A percentile compares a stretch with the other conserved stretches of the same genome.
Conservation (phyloP, 1,140 invertebrate species). For the Popillia japonica region DNA sequence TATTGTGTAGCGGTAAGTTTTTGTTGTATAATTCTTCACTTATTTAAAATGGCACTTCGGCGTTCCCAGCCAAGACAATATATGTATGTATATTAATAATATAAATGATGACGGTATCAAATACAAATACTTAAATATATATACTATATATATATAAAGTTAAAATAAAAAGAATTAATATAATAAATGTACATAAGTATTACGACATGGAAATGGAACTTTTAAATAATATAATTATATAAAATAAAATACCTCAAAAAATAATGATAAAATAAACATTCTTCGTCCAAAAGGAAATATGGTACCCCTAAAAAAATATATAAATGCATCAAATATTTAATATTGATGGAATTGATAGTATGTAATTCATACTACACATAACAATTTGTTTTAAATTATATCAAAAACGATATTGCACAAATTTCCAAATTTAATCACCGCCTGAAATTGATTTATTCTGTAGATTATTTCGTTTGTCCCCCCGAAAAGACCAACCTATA, state of each 20-base stretch:
- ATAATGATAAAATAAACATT: neutral
- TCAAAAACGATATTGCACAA: neutral
- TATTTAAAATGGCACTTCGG: constrained; percentile 16
- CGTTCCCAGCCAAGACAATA: neutral
- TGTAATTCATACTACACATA: neutral
- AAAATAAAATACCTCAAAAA: constrained; percentile 9
- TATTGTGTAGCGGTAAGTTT: neutral
- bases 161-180: neutral
- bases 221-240: constrained; percentile 9
- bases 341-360: neutral
- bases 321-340: neutral
- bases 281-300: neutral
- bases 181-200: constrained; percentile 16
- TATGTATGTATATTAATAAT: too few relatives aligned
- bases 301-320: constrained; percentile 8
- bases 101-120: neutral
- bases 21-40: neutral
- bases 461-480: neutral
- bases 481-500: neutral
- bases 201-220: neutral
- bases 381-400: constrained; percentile 6
- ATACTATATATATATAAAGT: neutral
- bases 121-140: constrained; percentile 7
- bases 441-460: neutral
- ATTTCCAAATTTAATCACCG: neutral